Evolutionary conservation across 2,797 vertebrate species (phyloP).

Genomic region (Bryconaethiops microstoma): DNA sequence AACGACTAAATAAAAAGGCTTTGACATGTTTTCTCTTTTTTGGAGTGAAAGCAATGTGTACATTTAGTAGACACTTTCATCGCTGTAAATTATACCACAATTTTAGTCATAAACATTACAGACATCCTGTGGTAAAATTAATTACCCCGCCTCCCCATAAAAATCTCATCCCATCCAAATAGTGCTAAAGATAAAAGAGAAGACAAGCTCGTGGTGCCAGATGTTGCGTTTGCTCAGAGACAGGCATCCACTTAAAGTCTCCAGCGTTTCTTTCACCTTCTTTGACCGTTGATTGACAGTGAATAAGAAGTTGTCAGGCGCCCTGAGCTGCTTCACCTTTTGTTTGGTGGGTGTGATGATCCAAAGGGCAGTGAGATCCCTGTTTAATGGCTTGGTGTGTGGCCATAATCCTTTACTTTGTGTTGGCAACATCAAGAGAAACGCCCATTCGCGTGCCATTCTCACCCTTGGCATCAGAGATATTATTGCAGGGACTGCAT

Average conservation of each 20-base stretch:
- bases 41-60: background rate
- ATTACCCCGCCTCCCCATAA: background rate
- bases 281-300: background rate
- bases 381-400: slow-evolving; percentile 10
- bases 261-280: background rate
- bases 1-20: background rate
- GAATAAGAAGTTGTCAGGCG: background rate
- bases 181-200: slow-evolving; percentile 8
- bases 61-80: background rate
- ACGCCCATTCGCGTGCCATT: slow-evolving; percentile 31
- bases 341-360: background rate
- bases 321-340: background rate
- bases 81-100: background rate
- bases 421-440: slow-evolving; percentile 16
- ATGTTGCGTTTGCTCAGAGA: background rate
- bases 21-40: background rate
- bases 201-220: background rate
- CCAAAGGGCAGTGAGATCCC: slow-evolving; percentile 19
- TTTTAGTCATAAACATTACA: background rate
- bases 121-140: background rate
- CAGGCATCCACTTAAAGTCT: background rate
- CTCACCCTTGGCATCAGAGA: slow-evolving; percentile 28
- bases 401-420: background rate
- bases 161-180: background rate
- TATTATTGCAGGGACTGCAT: slow-evolving; percentile 12